phyloP scores from a whole-genome alignment of 2,888 invertebrate genomes.

The Gymnocheta viridis region DNA sequence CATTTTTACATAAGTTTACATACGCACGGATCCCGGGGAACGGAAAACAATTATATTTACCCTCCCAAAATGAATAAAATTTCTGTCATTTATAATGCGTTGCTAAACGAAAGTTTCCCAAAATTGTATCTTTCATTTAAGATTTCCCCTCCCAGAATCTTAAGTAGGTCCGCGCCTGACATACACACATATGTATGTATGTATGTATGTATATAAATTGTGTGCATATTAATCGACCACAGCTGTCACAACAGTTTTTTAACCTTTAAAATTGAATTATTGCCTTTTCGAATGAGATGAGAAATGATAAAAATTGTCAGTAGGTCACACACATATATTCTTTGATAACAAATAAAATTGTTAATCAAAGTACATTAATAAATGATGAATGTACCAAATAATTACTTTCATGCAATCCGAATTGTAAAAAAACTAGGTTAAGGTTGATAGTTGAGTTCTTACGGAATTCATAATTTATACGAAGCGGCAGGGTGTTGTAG shows the following conservation, averaged over 20 bases:
- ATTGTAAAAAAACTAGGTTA: no score
- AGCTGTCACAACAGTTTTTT: conserved; percentile 65
- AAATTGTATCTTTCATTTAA: no score
- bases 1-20: conserved; percentile 13
- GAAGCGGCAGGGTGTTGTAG: no score
- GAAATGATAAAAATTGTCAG: conserved; percentile 24
- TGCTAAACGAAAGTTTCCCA: no score
- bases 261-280: conserved; percentile 62
- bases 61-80: no score
- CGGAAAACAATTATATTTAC: no score
- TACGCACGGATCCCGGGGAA: background rate
- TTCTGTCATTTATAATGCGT: no score
- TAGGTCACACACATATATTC: background rate
- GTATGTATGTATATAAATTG: background rate
- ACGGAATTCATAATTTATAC: no score
- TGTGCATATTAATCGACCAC: conserved; percentile 61
- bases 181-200: background rate
- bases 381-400: background rate
- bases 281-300: conserved; percentile 25
- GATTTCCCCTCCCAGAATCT: no score
- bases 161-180: no score
- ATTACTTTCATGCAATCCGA: background rate
- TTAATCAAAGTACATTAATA: background rate
- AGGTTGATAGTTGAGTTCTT: no score
- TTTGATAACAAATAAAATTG: conserved; percentile 21